Conservation (phyloP, 2,113 vertebrate species). For the Neopipo cinnamomea region DNA sequence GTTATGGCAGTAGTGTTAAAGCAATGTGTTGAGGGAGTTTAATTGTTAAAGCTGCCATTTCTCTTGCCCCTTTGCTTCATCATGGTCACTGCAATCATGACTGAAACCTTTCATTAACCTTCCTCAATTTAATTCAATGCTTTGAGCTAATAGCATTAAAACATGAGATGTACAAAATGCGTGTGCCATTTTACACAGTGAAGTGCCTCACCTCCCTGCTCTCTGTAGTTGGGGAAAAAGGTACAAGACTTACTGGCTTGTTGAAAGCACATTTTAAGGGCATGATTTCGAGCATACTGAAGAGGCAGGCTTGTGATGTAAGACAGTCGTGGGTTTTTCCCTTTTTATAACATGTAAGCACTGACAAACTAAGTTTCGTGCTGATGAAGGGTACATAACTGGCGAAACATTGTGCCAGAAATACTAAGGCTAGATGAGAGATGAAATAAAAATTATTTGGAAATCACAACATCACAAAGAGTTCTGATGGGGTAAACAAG, state of each 20-base stretch:
- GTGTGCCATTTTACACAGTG: constrained; percentile 1
- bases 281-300: neutral
- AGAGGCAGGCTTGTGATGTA: neutral
- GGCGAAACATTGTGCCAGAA: neutral
- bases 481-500: neutral
- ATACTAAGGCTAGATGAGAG: neutral
- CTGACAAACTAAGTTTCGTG: neutral
- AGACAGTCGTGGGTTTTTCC: neutral
- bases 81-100: constrained; percentile 58
- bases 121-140: constrained; percentile 69
- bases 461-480: neutral
- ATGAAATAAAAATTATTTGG: neutral
- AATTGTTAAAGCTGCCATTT: constrained; percentile 67
- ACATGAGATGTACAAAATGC: constrained; percentile 33
- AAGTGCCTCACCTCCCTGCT: constrained; percentile 14
- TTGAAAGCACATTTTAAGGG: neutral
- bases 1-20: constrained; percentile 55
- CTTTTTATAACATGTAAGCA: neutral
- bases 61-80: constrained; percentile 64
- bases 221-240: neutral
- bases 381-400: neutral
- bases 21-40: constrained; percentile 56
- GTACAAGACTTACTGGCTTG: neutral
- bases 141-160: constrained; percentile 65
- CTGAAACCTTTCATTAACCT: constrained; percentile 75